Evolutionary conservation across 2,797 vertebrate species (phyloP).

Genomic region (Trachurus trachurus): DNA sequence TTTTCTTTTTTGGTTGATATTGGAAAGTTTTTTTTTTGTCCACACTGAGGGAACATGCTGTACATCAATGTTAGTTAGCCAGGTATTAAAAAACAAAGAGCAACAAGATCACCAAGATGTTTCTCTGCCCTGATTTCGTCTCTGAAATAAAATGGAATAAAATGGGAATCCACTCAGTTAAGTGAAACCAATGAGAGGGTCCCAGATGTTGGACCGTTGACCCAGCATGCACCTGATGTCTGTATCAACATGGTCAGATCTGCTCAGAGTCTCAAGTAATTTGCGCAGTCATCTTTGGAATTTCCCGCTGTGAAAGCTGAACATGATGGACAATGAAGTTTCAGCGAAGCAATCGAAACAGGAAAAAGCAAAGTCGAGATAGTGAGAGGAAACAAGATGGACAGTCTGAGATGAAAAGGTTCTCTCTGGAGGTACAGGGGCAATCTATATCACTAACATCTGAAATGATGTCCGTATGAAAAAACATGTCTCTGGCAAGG

Average conservation of each 20-base stretch:
- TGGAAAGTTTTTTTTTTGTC: neutral
- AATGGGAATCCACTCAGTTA: neutral
- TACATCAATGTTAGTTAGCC: neutral
- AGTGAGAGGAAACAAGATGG: slow-evolving; percentile 48
- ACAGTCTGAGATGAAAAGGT: slow-evolving; percentile 54
- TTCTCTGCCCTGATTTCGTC: neutral
- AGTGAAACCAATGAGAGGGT: neutral
- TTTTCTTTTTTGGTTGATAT: neutral
- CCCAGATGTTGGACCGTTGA: neutral
- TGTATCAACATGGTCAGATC: neutral
- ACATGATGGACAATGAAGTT: slow-evolving; percentile 37
- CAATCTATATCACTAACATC: slow-evolving; percentile 30
- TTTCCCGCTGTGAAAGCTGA: slow-evolving; percentile 13
- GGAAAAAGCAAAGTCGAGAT: slow-evolving; percentile 15
- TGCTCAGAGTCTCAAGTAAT: slow-evolving; percentile 2
- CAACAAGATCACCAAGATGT: neutral
- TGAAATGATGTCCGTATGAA: slow-evolving; percentile 37
- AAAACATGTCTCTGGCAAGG: slow-evolving; percentile 28
- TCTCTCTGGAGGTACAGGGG: slow-evolving; percentile 41
- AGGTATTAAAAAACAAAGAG: neutral
- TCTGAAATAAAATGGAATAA: neutral
- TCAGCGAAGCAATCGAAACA: slow-evolving; percentile 34
- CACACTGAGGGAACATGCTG: neutral
- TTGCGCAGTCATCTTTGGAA: neutral
- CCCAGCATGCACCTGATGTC: neutral